Base-by-base conservation (phyloP, 2,113 vertebrate species). In the Myotis yumanensis region DNA sequence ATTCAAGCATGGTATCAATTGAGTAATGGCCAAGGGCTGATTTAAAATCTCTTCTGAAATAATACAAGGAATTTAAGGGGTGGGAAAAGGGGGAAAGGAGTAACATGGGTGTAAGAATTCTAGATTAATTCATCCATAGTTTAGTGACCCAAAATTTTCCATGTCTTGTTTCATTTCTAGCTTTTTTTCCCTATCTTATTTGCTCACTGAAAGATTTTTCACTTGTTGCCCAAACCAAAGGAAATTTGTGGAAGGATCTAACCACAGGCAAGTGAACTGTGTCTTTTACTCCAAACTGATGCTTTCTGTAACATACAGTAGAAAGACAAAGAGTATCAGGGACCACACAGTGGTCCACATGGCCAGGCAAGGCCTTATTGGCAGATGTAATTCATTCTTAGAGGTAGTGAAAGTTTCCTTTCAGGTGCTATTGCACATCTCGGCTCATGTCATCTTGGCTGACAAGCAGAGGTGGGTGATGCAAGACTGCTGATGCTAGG, bases 151-250 rank as follows among this genome's bases (percentile, higher is more conserved):
- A 71, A 94, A 93, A 94, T 64, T 28, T 64, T 18, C 46, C 35
- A 1, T n/a, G 37, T n/a, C 48, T 79, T 35, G 2, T 72, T 73
- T 76, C 15, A 71, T 88, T 84, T 94, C 68, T 57, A 90, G 15
- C 69, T 87, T 96, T 90, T 80, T 77, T 30, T 16, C 37, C 75
- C 57, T 57, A 73, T 54, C 12, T 86, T 84, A 84, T 69, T 83
- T 88, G 71, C 32, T 90, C 62, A 66, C 54, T 64, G 46, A 37
- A 46, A 32, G 52, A 94, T 88, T 91, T 89, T 94, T 89, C 73
- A 71, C 72, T 18, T 81, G 84, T 93, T 93, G 40, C 9, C 18
- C 32, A 93, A 88, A 91, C 7, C 69, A 83, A 89, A 93, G 75
- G 35, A 79, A 51, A 48, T 59, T 14, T 71, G 37, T 20, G 20